phyloP scores from a whole-genome alignment of 2,888 invertebrate species.

The Mythimna vitellina region DNA sequence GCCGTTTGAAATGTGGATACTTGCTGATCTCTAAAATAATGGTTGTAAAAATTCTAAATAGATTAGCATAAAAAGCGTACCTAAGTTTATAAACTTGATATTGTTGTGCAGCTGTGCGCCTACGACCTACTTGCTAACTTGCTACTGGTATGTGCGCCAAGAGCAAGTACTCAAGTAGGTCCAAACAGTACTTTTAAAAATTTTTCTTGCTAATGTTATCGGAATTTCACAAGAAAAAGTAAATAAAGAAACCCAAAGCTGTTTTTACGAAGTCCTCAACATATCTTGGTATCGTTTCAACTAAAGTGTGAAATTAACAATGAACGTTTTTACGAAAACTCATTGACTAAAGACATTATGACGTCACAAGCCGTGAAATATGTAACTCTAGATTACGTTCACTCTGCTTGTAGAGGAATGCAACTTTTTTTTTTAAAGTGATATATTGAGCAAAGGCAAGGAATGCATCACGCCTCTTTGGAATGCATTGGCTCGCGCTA shows the following conservation, averaged over 20 bases:
- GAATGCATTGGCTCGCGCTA: constrained; percentile 59
- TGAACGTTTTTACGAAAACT: constrained; percentile 39
- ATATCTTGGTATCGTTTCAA: constrained; percentile 33
- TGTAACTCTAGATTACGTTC: constrained; percentile 54
- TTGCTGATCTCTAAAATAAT: constrained; percentile 13
- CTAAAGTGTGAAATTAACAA: constrained; percentile 51
- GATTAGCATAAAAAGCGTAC: neutral
- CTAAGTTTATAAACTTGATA: too few species aligned
- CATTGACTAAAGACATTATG: constrained; percentile 51
- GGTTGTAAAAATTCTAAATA: constrained; percentile 7
- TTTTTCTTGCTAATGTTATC: neutral
- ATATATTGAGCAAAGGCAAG: constrained; percentile 54
- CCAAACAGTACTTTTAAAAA: neutral
- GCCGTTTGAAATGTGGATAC: constrained; percentile 21
- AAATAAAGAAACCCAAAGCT: constrained; percentile 9
- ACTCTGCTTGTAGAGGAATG: constrained; percentile 63
- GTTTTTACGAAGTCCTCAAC: constrained; percentile 20
- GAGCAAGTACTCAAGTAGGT: neutral
- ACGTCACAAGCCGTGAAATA: constrained; percentile 58
- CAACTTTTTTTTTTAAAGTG: constrained; percentile 59
- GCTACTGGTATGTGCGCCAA: neutral
- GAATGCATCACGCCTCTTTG: constrained; percentile 62
- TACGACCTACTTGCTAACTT: too few species aligned
- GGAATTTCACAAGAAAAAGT: constrained; percentile 16
- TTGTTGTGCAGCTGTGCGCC: neutral